A percentile compares a stretch with the other conserved stretches of the same genome.
Evolutionary conservation across 2,888 invertebrate genomes (phyloP).

Genomic region (Eulithis testata): DNA sequence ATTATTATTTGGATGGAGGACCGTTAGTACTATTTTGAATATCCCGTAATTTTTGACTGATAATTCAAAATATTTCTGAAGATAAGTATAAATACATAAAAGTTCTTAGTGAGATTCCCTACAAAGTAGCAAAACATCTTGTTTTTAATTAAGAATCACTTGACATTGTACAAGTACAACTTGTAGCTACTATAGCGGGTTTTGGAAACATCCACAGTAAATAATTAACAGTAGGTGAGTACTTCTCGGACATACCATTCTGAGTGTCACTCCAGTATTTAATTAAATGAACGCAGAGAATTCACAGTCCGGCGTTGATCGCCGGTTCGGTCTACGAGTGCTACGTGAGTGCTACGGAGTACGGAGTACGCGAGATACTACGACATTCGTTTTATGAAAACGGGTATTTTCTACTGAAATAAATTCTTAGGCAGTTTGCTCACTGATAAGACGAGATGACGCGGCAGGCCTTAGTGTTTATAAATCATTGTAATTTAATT

Average conservation of each 20-base stretch:
- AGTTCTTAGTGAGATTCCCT: background rate
- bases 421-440: background rate
- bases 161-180: constrained; percentile 25
- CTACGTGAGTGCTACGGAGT: background rate
- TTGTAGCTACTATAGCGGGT: constrained; percentile 18
- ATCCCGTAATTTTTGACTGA: background rate
- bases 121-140: constrained; percentile 3
- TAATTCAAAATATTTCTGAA: background rate
- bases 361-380: background rate
- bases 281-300: constrained; percentile 78
- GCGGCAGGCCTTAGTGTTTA: too few relatives aligned
- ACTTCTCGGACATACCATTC: constrained; percentile 63
- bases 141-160: constrained; percentile 34
- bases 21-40: too few relatives aligned
- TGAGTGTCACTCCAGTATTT: constrained; percentile 82
- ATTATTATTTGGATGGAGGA: too few relatives aligned
- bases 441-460: too few relatives aligned
- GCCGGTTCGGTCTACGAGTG: constrained; percentile 11
- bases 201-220: constrained; percentile 38
- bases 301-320: constrained; percentile 9
- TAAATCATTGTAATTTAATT: too few relatives aligned
- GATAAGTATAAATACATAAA: background rate
- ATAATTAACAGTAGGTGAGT: constrained; percentile 65
- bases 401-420: background rate
- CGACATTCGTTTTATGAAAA: too few relatives aligned